phyloP scores from a whole-genome alignment of 2,888 invertebrate genomes.

The Proisotoma minuta region DNA sequence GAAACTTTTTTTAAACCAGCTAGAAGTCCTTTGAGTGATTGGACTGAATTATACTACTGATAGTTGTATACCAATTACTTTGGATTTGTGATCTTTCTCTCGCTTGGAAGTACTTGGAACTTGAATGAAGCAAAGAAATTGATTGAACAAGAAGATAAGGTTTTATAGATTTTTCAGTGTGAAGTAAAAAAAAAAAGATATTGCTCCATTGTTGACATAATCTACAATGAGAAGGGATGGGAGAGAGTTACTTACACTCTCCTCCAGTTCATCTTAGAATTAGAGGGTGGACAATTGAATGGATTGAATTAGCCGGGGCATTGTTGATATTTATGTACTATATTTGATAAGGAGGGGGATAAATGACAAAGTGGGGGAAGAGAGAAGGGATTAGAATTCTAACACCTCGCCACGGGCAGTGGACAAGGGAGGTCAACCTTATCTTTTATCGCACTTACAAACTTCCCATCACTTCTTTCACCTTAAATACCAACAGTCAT shows the following conservation, averaged over 20 bases:
- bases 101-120: too few species aligned
- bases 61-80: too few species aligned
- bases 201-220: constrained; percentile 37
- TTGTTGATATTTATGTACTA: not conserved
- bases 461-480: not conserved
- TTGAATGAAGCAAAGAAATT: too few species aligned
- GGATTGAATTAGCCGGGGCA: not conserved
- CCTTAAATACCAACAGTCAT: constrained; percentile 32
- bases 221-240: constrained; percentile 19
- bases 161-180: constrained; percentile 11
- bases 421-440: constrained; percentile 28
- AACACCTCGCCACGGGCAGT: constrained; percentile 34
- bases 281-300: too few species aligned
- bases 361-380: constrained; percentile 18
- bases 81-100: too few species aligned
- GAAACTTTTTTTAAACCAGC: too few species aligned
- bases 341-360: constrained; percentile 15
- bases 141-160: constrained; percentile 29
- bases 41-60: too few species aligned
- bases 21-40: too few species aligned
- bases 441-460: constrained; percentile 19
- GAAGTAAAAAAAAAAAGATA: constrained; percentile 15
- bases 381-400: constrained; percentile 27
- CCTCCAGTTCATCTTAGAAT: too few species aligned
- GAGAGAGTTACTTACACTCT: too few species aligned